Conservation (phyloP, 2,888 invertebrate species). For the Tenthredo mesomela region DNA sequence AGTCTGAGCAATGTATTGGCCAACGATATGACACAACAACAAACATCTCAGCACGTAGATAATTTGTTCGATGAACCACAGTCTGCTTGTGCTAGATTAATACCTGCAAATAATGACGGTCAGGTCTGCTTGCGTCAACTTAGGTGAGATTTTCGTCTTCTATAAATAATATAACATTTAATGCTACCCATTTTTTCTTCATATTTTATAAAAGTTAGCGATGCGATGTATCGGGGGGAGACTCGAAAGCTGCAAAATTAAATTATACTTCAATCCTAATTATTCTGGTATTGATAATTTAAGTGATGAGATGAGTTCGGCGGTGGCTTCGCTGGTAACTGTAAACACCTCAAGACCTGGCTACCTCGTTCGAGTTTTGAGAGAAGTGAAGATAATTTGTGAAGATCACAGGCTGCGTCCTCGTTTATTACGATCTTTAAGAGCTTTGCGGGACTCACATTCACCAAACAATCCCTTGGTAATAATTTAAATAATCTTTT, state of each 20-base stretch:
- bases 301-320: constrained; percentile 69
- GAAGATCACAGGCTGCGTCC: constrained; percentile 70
- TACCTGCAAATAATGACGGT: constrained; percentile 63
- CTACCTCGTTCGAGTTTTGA: constrained; percentile 68
- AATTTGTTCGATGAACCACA: constrained; percentile 71
- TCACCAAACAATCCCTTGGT: constrained; percentile 68
- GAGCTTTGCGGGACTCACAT: constrained; percentile 67
- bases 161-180: not conserved
- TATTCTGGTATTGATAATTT: constrained; percentile 28
- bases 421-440: constrained; percentile 66
- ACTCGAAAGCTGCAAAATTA: not conserved
- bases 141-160: constrained; percentile 59
- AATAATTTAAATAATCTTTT: constrained; percentile 49
- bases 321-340: constrained; percentile 66
- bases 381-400: constrained; percentile 69
- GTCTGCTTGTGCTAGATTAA: constrained; percentile 62
- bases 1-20: constrained; percentile 67
- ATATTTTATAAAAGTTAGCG: not conserved
- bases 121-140: constrained; percentile 64
- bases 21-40: constrained; percentile 66
- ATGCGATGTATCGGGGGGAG: not conserved
- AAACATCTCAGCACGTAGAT: constrained; percentile 67
- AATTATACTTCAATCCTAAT: constrained; percentile 6
- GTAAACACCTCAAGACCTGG: constrained; percentile 67
- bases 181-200: not conserved